phyloP scores from a whole-genome alignment of 2,113 vertebrate species.

The Zosterops japonicus region DNA sequence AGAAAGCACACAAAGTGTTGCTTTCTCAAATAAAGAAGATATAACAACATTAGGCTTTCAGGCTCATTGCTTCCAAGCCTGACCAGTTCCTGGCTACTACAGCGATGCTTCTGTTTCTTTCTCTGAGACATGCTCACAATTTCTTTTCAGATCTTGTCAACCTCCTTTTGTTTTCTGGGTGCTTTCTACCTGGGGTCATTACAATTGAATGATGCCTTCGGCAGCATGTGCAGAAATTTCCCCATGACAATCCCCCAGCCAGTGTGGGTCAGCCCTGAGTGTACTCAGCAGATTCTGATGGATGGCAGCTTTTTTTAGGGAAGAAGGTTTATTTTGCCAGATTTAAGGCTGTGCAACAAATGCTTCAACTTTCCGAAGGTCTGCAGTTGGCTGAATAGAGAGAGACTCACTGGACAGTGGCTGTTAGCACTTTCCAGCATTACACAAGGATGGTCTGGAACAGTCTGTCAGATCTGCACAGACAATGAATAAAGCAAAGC shows the following conservation, averaged over 20 bases:
- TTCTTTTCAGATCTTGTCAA: neutral
- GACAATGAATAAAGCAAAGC: constrained; percentile 15
- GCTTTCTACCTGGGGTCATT: neutral
- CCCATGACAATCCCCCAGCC: neutral
- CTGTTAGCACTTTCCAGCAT: neutral
- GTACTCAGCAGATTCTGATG: fast-evolving
- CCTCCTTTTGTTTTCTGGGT: neutral
- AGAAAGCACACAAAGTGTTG: neutral
- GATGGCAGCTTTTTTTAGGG: neutral
- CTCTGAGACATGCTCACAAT: neutral
- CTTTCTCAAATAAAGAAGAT: neutral
- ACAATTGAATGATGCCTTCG: neutral
- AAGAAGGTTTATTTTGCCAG: neutral
- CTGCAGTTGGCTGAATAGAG: neutral
- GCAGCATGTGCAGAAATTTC: neutral
- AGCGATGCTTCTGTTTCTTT: neutral
- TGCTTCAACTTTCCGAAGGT: neutral
- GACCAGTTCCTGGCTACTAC: neutral
- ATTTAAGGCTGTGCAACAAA: neutral
- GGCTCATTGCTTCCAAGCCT: neutral
- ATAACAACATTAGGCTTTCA: neutral
- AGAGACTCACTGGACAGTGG: neutral
- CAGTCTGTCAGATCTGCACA: neutral
- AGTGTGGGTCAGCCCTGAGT: fast-evolving
- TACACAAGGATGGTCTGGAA: neutral